phyloP scores from a whole-genome alignment of 2,888 invertebrate species.

The Atherix ibis region DNA sequence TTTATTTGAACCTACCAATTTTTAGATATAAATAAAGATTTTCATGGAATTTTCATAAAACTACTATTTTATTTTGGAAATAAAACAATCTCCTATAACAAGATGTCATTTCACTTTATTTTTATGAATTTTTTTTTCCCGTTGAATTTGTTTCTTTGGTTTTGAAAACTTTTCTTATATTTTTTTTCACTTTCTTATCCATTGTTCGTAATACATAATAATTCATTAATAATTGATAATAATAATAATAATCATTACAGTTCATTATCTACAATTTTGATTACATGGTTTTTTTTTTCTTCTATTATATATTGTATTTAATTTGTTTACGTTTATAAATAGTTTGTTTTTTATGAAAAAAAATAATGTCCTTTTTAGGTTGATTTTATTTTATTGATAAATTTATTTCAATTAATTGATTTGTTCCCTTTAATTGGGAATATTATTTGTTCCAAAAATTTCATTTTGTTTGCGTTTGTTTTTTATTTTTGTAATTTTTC shows the following conservation, averaged over 20 bases:
- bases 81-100: constrained; percentile 23
- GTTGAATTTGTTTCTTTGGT: constrained; percentile 17
- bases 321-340: constrained; percentile 8
- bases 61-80: background rate
- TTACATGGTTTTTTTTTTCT: constrained; percentile 7
- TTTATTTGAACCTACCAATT: too few species aligned
- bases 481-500: too few species aligned
- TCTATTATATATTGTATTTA: constrained; percentile 7
- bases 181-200: too few species aligned
- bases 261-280: constrained; percentile 12
- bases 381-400: background rate
- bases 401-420: constrained; percentile 1
- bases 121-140: constrained; percentile 13
- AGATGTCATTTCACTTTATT: constrained; percentile 24
- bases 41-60: too few species aligned
- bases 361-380: background rate
- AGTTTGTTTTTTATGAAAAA: constrained; percentile 9
- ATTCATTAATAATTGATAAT: constrained; percentile 12
- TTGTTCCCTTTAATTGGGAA: background rate
- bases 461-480: too few species aligned
- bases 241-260: constrained; percentile 12
- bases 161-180: too few species aligned
- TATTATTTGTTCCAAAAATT: too few species aligned
- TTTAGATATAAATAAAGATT: too few species aligned
- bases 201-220: too few species aligned